Evolutionary conservation across 2,797 vertebrate genomes (phyloP), one percentile per base, ranked within the genome.

Genomic region (Pogoniulus pusillus): DNA sequence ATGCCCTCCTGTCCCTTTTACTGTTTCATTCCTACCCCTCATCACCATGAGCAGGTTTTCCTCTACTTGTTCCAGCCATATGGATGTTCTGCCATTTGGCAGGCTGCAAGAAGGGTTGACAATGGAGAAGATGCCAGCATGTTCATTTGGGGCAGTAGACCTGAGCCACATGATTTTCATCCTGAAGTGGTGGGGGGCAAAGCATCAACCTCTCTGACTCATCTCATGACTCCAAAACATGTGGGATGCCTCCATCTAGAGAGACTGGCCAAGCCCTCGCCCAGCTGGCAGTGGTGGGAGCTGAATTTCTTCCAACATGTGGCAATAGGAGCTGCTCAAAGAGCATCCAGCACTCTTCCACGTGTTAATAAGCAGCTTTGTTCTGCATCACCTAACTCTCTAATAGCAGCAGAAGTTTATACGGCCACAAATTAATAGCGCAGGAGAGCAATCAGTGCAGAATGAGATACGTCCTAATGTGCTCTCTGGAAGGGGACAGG

Each of bases 291-390:
- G 14, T 2, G 24, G 15, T 35, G 34, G 37, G 22, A 73, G 20
- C n/a, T 5, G 30, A 39, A 47, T 63, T 74, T 26, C 39, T 64
- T 20, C 41, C 49, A 15, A 41, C 8, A 10, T 5, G 27, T 29
- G 30, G 13, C 8, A 4, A 37, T 0, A 64, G 30, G 4, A 34
- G 39, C 35, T 35, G 29, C 15, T n/a, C 71, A 30, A 51, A 11
- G 32, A 82, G 71, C 39, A 60, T 41, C 70, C 93, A 39, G 12
- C 2, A 15, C 87, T 96, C 69, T 87, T 95, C 64, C 89, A 66
- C 10, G 73, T 94, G 95, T 93, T 96, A 90, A 95, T 94, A 94
- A 97, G 93, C 47, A 82, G 95, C 93, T 97, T 96, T 97, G 95
- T 95, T 96, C 97, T 90, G 95, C 92, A 90, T 80, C 96, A 93